Evolutionary conservation across 2,888 invertebrate genomes (phyloP).

Genomic region (Thera britannica): DNA sequence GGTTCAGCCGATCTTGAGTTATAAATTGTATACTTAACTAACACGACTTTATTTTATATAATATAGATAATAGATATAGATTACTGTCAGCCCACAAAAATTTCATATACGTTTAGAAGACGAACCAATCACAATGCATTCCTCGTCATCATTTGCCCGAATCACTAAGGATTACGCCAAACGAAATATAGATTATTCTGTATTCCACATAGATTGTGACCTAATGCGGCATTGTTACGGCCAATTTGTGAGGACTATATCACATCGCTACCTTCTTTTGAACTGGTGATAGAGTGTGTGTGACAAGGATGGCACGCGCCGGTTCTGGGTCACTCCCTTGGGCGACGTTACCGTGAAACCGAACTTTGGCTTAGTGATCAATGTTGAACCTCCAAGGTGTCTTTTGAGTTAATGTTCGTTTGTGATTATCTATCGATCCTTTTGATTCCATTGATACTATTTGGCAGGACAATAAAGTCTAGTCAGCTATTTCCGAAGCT

Average conservation of each 20-base stretch:
- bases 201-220: slow-evolving; percentile 65
- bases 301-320: slow-evolving; percentile 61
- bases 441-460: slow-evolving; percentile 44
- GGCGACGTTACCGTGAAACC: slow-evolving; percentile 75
- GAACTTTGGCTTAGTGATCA: slow-evolving; percentile 76
- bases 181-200: slow-evolving; percentile 56
- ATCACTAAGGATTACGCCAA: slow-evolving; percentile 55
- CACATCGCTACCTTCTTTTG: slow-evolving; percentile 62
- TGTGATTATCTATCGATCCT: slow-evolving; percentile 62
- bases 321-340: slow-evolving; percentile 65
- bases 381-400: slow-evolving; percentile 72
- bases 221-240: slow-evolving; percentile 72
- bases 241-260: slow-evolving; percentile 66
- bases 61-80: too few species aligned
- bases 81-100: not conserved
- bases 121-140: slow-evolving; percentile 52
- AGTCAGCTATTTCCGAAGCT: slow-evolving; percentile 11
- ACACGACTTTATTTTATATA: too few species aligned
- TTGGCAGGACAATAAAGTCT: slow-evolving; percentile 1
- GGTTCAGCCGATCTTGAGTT: too few species aligned
- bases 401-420: slow-evolving; percentile 71
- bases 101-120: not conserved
- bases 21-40: too few species aligned
- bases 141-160: slow-evolving; percentile 49
- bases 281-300: slow-evolving; percentile 57